Evolutionary conservation across 2,113 vertebrate species (phyloP), one percentile per base, ranked within the genome.

Genomic region (Ellobius talpinus): DNA sequence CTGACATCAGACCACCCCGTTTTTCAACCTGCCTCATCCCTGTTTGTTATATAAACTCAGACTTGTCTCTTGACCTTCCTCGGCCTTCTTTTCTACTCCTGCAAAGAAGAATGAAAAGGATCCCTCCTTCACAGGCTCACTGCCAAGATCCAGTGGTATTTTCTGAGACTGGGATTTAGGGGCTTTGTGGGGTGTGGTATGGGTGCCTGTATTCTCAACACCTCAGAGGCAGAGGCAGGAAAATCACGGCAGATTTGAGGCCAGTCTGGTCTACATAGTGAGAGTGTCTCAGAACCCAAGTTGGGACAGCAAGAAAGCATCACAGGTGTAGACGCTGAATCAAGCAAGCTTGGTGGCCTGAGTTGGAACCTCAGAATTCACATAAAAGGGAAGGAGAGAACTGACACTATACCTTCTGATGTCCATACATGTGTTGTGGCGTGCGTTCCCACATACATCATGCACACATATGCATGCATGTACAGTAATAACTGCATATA

Each of bases 11-110:
- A 58, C 65, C 72, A 58, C 50, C 47, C 93, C 39, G 39, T 50
- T 94, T 95, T 58, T 33, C n/a, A 81, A 79, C 21, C 72, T n/a
- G 58, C 45, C 31, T 50, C 29, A 68, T 87, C 31, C 61, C n/a
- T 94, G 31, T 73, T 87, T 58, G 36, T 84, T 85, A 39, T 65
- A 45, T 85, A n/a, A 94, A 81, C 8, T 52, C 85, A 79, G 29
- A 17, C 42, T 14, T 82, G n/a, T 36, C 85, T 91, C 78, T 77
- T 58, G 52, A 95, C 47, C 29, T 77, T 45, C 65, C 31, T 90
- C 42, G 91, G 16, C 88, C 82, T 95, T 86, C 84, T 89, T 96
- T 85, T 82, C 89, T 52, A 94, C 29, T n/a, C 85, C 90, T 76
- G 66, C 50, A 90, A 87, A 95, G 63, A 87, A 74, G 21, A 33